Evolutionary conservation across 2,888 invertebrate species (phyloP).

Genomic region (Chouioia cunea): DNA sequence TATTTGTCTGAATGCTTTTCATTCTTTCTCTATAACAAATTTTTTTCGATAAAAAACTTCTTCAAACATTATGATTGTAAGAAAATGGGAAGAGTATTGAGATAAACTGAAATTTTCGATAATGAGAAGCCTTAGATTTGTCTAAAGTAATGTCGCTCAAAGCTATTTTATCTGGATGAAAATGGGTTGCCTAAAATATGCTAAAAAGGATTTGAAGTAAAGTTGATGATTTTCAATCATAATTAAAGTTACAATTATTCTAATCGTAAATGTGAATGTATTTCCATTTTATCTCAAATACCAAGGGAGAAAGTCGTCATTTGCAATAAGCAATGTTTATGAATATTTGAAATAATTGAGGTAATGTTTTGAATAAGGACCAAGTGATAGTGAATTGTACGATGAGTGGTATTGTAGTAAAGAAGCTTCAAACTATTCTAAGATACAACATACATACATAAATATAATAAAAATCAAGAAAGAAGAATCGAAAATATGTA

Average conservation of each 20-base stretch:
- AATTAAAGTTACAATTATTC: constrained; percentile 26
- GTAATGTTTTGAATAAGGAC: constrained; percentile 39
- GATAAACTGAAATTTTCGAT: constrained; percentile 16
- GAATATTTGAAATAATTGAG: constrained; percentile 22
- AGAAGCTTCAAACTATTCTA: constrained; percentile 37
- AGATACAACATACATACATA: too few relatives aligned
- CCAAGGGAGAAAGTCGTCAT: constrained; percentile 18
- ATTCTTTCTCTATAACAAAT: too few relatives aligned
- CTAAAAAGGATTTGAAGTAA: constrained; percentile 28
- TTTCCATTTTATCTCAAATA: background rate
- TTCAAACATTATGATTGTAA: too few relatives aligned
- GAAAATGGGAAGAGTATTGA: background rate
- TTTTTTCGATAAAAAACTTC: too few relatives aligned
- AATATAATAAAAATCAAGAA: constrained; percentile 37
- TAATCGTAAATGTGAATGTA: constrained; percentile 13
- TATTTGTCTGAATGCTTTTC: too few relatives aligned
- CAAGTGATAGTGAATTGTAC: constrained; percentile 44
- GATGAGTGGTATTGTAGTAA: constrained; percentile 43
- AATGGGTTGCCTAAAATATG: constrained; percentile 15
- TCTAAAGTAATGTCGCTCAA: background rate
- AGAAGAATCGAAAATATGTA: constrained; percentile 39
- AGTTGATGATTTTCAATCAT: constrained; percentile 12
- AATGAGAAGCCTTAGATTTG: constrained; percentile 25
- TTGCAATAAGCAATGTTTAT: constrained; percentile 11
- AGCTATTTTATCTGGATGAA: constrained; percentile 20